phyloP scores from a whole-genome alignment of 2,888 invertebrate genomes.

The Fabriciana adippe region DNA sequence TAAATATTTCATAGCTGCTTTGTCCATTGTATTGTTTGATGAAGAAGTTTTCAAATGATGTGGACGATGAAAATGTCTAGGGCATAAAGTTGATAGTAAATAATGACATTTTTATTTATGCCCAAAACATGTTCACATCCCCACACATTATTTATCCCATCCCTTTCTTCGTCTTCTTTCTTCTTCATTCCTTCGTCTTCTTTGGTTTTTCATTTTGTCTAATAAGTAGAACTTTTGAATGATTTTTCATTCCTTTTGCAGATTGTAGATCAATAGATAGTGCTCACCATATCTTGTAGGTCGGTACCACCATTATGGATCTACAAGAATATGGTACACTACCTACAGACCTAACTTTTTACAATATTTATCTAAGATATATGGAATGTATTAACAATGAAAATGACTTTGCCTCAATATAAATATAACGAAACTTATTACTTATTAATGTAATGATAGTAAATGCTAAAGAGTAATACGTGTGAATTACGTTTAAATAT shows the following conservation, averaged over 20 bases:
- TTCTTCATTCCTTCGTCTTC: too few relatives aligned
- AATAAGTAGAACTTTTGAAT: too few relatives aligned
- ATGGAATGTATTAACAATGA: background rate
- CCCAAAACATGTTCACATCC: slow-evolving; percentile 14
- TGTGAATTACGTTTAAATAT: too few relatives aligned
- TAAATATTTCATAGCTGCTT: too few relatives aligned
- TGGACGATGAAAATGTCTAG: slow-evolving; percentile 4
- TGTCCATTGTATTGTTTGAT: too few relatives aligned
- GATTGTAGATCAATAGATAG: background rate
- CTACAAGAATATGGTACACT: background rate
- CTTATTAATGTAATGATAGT: too few relatives aligned
- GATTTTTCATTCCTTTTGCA: background rate
- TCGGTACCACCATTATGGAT: background rate
- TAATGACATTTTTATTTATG: background rate
- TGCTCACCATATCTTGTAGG: background rate
- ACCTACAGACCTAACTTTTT: background rate
- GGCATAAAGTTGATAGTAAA: background rate
- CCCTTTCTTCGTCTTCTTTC: too few relatives aligned
- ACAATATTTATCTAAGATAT: background rate
- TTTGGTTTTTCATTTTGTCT: too few relatives aligned
- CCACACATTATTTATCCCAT: background rate
- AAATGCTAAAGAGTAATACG: too few relatives aligned
- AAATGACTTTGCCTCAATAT: too few relatives aligned
- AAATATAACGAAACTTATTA: too few relatives aligned
- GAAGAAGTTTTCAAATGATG: slow-evolving; percentile 1